These are phyloP conservation scores for Chunga burmeisteri DNA, from an alignment of 2,113 vertebrate species.

Conservation along the genomic window DNA sequence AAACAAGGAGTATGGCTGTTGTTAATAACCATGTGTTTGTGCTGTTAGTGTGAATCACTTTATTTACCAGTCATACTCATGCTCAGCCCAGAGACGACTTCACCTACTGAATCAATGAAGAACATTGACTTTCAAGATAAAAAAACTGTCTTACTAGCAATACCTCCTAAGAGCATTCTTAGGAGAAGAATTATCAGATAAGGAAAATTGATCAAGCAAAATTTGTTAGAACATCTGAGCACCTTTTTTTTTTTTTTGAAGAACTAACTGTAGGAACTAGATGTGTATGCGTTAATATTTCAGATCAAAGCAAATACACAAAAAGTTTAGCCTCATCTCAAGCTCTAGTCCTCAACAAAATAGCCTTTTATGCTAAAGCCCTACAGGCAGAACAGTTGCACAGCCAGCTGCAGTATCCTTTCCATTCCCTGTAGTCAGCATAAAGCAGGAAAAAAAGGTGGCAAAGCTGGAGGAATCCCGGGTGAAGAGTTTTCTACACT, in stretches of 20 bases:
- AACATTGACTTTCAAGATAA: not conserved
- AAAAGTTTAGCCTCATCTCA: not conserved
- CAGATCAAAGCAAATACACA: not conserved
- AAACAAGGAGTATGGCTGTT: not conserved
- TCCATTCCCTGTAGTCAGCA: not conserved
- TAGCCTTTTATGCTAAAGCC: not conserved
- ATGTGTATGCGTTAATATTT: not conserved
- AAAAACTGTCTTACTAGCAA: not conserved
- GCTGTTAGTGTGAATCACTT: not conserved
- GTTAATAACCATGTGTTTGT: not conserved
- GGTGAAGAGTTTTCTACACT: not conserved
- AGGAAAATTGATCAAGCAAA: not conserved
- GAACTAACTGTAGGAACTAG: not conserved
- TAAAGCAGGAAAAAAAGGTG: not conserved
- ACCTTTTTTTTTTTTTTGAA: not conserved
- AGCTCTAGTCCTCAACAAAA: not conserved
- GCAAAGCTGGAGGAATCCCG: not conserved
- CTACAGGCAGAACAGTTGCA: not conserved
- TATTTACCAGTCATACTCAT: not conserved
- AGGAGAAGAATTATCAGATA: not conserved
- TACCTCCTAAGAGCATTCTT: not conserved
- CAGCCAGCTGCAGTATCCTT: not conserved
- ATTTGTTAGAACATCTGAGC: not conserved
- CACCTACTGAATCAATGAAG: not conserved
- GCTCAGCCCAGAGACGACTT: slow-evolving; percentile 8